Evolutionary conservation across 2,113 vertebrate species (phyloP), one percentile per base, ranked within the genome.

Genomic region (Tonatia bakeri): DNA sequence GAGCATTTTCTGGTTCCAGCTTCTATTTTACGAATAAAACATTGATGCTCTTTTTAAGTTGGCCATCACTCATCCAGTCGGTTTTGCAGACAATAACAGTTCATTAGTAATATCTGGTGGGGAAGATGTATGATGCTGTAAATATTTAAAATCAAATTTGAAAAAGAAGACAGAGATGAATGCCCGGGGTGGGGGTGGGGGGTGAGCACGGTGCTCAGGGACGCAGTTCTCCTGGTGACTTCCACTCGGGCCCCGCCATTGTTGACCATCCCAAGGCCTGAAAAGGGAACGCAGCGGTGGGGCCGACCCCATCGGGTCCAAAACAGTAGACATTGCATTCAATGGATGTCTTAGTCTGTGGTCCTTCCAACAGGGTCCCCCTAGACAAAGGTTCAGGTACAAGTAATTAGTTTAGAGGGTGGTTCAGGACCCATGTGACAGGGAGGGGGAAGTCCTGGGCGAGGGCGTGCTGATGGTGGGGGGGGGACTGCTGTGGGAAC

Each of bases 141-240:
- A 99, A 99, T 99, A 99, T 99, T 99, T 99, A 99, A 99, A 99
- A 99, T 99, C 99, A 99, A 99, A 99, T 99, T 99, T 99, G 99
- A 99, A 99, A 99, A 99, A 99, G 99, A 99, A 99, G 99, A 99
- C 99, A 99, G 98, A 99, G 99, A 99, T 99, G 99, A 99, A 99
- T 99, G 99, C 97, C 4, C 0, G 14, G 59, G 87, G 26, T 52
- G 36, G 59, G 77, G 47, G 47, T 38, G 98, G 47, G 97, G 95
- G 98, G 64, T 92, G 94, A 97, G 84, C 94, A 73, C 45, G 96
- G 95, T 96, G 99, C 99, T 98, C 97, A 98, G 98, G 98, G 99
- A 99, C 97, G 98, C 93, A 64, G 75, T 97, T 97, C 96, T 96
- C 95, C 90, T 88, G 97, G 96, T 95, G 75, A 91, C 96, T 97